Evolutionary conservation across 2,888 invertebrate genomes (phyloP).

Genomic region (Melipona bicolor): DNA sequence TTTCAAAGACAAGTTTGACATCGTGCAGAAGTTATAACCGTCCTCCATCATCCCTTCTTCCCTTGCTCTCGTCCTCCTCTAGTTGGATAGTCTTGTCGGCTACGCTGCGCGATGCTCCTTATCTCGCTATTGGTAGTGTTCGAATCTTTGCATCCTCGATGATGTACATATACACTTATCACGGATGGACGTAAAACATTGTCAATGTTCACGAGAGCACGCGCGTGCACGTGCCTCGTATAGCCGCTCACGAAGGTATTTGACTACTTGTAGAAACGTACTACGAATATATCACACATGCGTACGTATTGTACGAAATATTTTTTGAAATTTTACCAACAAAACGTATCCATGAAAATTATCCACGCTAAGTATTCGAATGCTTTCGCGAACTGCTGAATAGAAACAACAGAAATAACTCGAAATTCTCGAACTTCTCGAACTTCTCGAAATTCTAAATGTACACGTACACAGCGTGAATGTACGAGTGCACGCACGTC

Average conservation of each 20-base stretch:
- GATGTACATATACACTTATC: neutral
- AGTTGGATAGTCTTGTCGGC: conserved; percentile 20
- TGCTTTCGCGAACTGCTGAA: neutral
- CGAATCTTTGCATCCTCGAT: neutral
- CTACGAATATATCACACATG: too few relatives aligned
- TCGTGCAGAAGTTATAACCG: conserved; percentile 94
- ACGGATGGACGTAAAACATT: neutral
- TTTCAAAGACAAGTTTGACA: conserved; percentile 96
- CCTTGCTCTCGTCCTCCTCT: neutral
- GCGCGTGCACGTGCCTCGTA: neutral
- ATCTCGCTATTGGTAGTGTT: conserved; percentile 2
- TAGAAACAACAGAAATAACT: neutral
- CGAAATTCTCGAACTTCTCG: neutral
- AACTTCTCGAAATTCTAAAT: neutral
- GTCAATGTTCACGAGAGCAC: neutral
- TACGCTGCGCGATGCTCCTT: conserved; percentile 39
- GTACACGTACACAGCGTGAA: neutral
- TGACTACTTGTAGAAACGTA: too few relatives aligned
- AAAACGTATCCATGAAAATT: too few relatives aligned
- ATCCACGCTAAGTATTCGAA: neutral
- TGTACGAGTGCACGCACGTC: neutral
- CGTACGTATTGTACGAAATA: too few relatives aligned
- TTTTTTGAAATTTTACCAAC: too few relatives aligned
- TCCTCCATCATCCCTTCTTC: too few relatives aligned
- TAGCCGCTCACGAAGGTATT: too few relatives aligned